Base-by-base conservation (phyloP, 2,797 vertebrate species). In the Craterocephalus amniculus region DNA sequence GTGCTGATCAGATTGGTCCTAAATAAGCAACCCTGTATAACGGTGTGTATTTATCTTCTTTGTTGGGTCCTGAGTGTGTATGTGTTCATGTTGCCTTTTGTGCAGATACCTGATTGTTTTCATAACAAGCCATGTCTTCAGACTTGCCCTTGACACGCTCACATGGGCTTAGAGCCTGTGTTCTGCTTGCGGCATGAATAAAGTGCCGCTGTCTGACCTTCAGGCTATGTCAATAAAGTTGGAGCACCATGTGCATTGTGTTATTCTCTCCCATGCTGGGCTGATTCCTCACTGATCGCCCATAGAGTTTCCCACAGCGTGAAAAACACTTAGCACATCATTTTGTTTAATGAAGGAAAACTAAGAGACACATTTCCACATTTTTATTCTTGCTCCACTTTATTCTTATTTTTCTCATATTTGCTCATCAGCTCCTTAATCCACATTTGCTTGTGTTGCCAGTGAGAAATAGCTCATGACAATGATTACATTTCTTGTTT, bases 181-280 rank as follows among this genome's bases (percentile, higher is more conserved):
- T 40, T 74, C 60, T 69, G 76, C 69, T 70, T 62, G 66, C 24
- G 26, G 38, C 57, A n/a, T 70, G 78, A 75, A 79, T 78, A 87
- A 79, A 82, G 70, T 5, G 64, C 62, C 7, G 35, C 74, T 22
- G 2, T 27, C 61, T 74, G 86, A 86, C 82, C 80, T 82, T 74
- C 58, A 61, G 79, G 78, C 65, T 83, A 67, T 74, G 84, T 86
- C 84, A 83, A 72, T 81, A 87, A 70, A 68, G 75, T 63, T 16
- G 8, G 24, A 72, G 64, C 56, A 13, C 59, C 85, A 80, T 84
- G 62, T 83, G 85, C 70, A 74, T 78, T 83, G 38, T 85, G 81
- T 86, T 89, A 76, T 75, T 75, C 72, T 26, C 77, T 55, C 70
- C 56, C 81, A 78, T 13, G 51, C 78, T 70, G 79, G 8, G 78